These are phyloP conservation scores for Drosophila tripunctata DNA, from an alignment of 2,888 invertebrate genomes.

Conservation along the genomic window DNA sequence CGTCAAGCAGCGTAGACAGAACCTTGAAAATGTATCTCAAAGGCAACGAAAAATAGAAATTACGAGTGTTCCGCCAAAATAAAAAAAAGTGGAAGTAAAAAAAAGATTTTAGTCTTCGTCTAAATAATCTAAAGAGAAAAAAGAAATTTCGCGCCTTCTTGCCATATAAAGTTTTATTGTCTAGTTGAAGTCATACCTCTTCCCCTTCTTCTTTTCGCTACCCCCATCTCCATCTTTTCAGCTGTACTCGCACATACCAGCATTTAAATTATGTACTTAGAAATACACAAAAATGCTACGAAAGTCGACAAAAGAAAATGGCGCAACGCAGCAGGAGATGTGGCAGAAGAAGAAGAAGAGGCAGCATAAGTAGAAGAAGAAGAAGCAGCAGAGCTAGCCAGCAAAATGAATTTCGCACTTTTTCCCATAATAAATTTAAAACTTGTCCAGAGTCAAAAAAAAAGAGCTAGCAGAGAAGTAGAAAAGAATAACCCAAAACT, in stretches of 20 bases:
- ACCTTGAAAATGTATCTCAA: conserved; percentile 76
- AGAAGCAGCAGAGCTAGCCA: conserved; percentile 53
- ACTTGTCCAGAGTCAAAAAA: conserved; percentile 68
- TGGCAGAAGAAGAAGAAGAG: conserved; percentile 13
- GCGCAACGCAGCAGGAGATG: conserved; percentile 68
- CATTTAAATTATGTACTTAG: conserved; percentile 83
- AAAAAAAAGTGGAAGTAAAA: no score
- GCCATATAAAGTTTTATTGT: conserved; percentile 76
- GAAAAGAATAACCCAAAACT: conserved; percentile 46
- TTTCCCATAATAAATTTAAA: conserved; percentile 84
- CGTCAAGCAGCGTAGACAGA: conserved; percentile 47
- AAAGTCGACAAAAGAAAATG: conserved; percentile 75
- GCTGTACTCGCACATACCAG: conserved; percentile 36
- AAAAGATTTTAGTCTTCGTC: conserved; percentile 35
- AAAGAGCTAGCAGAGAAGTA: conserved; percentile 12
- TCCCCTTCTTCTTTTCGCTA: background rate
- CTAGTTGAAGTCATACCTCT: conserved; percentile 45
- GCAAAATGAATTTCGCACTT: conserved; percentile 84
- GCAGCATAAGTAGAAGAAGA: conserved; percentile 33
- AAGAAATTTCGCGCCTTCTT: conserved; percentile 69
- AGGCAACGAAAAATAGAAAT: conserved; percentile 39
- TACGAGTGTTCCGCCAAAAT: conserved; percentile 49
- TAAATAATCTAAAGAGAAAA: conserved; percentile 68
- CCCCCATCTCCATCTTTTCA: background rate
- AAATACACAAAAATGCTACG: conserved; percentile 72